phyloP scores from a whole-genome alignment of 1,140 invertebrate genomes.

The Metopolophium dirhodum region DNA sequence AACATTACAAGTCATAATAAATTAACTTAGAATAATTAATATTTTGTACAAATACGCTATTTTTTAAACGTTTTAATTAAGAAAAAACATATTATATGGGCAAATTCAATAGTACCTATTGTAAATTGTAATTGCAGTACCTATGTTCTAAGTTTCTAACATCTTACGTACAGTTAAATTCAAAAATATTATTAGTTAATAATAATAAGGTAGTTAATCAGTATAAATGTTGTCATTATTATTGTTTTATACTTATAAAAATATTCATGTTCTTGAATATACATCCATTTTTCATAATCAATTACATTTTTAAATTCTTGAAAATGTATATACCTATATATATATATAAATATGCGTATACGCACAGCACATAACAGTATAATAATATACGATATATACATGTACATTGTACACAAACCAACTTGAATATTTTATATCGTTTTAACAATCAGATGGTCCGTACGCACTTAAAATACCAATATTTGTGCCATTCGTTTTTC shows the following conservation, averaged over 20 bases:
- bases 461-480: conserved; percentile 18
- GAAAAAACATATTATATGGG: not conserved
- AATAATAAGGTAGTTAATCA: not conserved
- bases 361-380: not conserved
- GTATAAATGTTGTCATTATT: not conserved
- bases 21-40: not conserved
- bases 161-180: not conserved
- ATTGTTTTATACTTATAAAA: not conserved
- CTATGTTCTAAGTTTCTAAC: not conserved
- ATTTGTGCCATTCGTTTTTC: conserved; percentile 18
- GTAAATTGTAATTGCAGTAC: not conserved
- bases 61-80: not conserved
- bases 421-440: conserved; percentile 32
- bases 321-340: not conserved
- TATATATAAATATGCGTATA: not conserved
- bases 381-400: not conserved
- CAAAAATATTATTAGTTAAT: not conserved
- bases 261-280: not conserved
- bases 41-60: not conserved
- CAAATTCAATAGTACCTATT: not conserved
- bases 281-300: not conserved
- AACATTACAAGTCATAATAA: not conserved
- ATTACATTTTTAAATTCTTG: not conserved
- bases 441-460: not conserved
- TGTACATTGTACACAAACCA: not conserved